phyloP scores from a whole-genome alignment of 2,113 vertebrate species.

The Guaruba guarouba region DNA sequence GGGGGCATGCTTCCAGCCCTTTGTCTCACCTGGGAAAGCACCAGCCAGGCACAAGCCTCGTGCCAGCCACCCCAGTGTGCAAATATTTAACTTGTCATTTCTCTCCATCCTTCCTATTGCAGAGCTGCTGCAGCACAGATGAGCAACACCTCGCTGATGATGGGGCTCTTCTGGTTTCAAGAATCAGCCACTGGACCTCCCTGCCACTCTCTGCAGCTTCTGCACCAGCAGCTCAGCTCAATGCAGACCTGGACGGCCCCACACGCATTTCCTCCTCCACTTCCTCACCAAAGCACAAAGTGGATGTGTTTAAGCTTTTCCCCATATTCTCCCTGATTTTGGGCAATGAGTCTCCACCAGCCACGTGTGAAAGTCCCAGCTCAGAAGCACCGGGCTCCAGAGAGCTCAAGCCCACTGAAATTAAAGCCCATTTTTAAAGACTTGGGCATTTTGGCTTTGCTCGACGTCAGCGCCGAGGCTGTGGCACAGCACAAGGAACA shows the following conservation, averaged over 20 bases:
- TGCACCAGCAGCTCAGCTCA: neutral
- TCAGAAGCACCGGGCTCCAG: neutral
- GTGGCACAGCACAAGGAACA: neutral
- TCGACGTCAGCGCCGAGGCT: neutral
- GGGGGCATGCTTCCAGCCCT: neutral
- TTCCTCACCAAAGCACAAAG: neutral
- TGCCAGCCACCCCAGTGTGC: neutral
- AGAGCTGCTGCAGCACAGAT: neutral
- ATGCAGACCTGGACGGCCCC: neutral
- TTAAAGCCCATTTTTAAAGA: neutral
- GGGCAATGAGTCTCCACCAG: neutral
- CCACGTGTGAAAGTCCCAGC: neutral
- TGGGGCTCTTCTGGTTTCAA: neutral
- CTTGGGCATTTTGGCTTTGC: neutral
- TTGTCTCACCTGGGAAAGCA: neutral
- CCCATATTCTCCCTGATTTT: neutral
- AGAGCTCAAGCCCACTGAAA: neutral
- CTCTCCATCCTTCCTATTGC: neutral
- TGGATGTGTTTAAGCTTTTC: neutral
- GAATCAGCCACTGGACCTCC: neutral
- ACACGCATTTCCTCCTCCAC: fast-evolving
- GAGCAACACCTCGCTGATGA: neutral
- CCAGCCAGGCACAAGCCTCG: neutral
- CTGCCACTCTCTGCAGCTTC: neutral
- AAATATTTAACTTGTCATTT: neutral